A percentile compares a stretch with the other conserved stretches of the same genome.
Conservation (phyloP, 2,888 invertebrate species). For the Phasia obesa region DNA sequence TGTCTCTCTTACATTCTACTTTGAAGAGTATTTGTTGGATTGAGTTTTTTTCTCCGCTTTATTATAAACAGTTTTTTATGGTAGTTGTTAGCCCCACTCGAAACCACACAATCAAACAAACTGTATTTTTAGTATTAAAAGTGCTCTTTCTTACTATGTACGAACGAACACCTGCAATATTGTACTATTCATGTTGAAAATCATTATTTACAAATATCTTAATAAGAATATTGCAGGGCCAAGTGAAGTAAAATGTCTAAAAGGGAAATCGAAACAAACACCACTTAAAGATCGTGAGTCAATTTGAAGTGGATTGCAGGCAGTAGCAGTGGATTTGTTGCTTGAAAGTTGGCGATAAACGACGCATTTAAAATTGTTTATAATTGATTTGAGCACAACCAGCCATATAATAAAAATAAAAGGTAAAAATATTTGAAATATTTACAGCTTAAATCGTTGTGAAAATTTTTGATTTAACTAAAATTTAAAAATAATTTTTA, state of each 20-base stretch:
- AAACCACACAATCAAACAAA: slow-evolving; percentile 1
- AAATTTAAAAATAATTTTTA: too few relatives aligned
- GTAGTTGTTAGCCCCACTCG: slow-evolving; percentile 59
- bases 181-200: slow-evolving; percentile 43
- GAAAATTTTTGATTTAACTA: too few relatives aligned
- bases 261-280: slow-evolving; percentile 33
- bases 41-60: slow-evolving; percentile 43
- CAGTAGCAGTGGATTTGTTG: slow-evolving; percentile 9
- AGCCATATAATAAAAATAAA: not conserved
- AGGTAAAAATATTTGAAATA: slow-evolving; percentile 1
- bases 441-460: not conserved
- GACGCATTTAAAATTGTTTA: not conserved
- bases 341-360: slow-evolving; percentile 5
- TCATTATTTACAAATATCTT: slow-evolving; percentile 22
- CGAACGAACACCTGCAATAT: slow-evolving; percentile 66
- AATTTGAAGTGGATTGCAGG: slow-evolving; percentile 20
- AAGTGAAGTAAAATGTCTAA: slow-evolving; percentile 32
- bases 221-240: slow-evolving; percentile 39
- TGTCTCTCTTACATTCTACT: slow-evolving; percentile 8
- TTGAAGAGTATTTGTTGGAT: slow-evolving; percentile 21
- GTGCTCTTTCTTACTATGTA: slow-evolving; percentile 42
- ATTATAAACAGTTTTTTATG: slow-evolving; percentile 7
- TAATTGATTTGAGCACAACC: not conserved
- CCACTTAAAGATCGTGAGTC: slow-evolving; percentile 47
- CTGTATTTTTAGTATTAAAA: slow-evolving; percentile 34